Conservation (phyloP, 1,140 invertebrate genomes). For the Drosophila kurseongensis region DNA sequence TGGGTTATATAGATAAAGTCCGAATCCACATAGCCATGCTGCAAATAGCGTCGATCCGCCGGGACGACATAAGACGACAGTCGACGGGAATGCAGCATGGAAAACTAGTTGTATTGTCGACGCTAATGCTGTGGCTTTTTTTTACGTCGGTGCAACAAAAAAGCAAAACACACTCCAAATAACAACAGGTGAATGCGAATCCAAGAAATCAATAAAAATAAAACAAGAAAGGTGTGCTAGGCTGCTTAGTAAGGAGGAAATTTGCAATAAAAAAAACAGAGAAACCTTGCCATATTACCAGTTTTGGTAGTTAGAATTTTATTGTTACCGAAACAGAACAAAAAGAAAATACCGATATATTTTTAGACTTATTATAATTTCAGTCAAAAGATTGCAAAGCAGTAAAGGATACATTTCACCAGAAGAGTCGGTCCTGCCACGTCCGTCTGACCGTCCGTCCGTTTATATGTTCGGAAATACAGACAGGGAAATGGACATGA, state of each 20-base stretch:
- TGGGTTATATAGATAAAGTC: constrained; percentile 66
- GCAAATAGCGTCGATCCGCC: constrained; percentile 30
- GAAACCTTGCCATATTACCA: constrained; percentile 9
- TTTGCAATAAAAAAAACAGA: not conserved
- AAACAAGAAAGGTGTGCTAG: constrained; percentile 39
- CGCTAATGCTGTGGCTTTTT: constrained; percentile 45
- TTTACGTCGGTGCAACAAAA: constrained; percentile 52
- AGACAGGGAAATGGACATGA: too few relatives aligned
- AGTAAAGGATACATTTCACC: too few relatives aligned
- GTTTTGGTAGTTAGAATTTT: constrained; percentile 12
- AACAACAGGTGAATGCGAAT: constrained; percentile 80
- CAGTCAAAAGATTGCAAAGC: too few relatives aligned
- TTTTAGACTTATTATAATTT: not conserved
- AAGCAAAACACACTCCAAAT: constrained; percentile 59
- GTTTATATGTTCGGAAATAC: too few relatives aligned
- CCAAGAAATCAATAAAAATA: constrained; percentile 68
- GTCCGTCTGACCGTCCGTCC: too few relatives aligned
- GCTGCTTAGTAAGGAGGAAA: constrained; percentile 1
- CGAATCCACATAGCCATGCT: constrained; percentile 47
- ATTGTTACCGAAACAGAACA: constrained; percentile 5
- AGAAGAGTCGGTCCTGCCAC: too few relatives aligned
- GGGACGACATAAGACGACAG: constrained; percentile 40
- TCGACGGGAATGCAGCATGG: constrained; percentile 68
- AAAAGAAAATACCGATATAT: not conserved
- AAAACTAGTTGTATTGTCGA: constrained; percentile 73